Evolutionary conservation across 1,140 invertebrate genomes (phyloP), one percentile per base, ranked within the genome.

Genomic region (Rhagoletis zephyria): DNA sequence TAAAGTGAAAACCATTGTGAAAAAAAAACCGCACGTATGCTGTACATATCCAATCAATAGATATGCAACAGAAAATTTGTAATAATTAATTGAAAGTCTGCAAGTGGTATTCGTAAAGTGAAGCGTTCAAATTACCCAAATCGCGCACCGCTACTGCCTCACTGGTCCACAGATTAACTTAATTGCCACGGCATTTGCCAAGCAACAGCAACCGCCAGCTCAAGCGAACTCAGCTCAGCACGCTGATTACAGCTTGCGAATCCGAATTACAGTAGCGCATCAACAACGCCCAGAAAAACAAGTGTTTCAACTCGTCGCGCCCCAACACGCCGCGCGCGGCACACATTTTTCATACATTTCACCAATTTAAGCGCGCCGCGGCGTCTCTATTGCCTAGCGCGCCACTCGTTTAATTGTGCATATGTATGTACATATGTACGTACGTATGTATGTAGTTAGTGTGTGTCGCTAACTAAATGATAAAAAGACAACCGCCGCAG

Each of bases 61-160:
- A n/a, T 4, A 63, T 14, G 16, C 4, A 1, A 14, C 61, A 56
- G 30, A 30, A 81, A 81, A 56, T 81, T 16, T 81, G 67, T 16
- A 74, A 30, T 30, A 74, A 74, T n/a, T 74, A 74, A 74, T 74
- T 74, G 40, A 74, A 74, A 74, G 42, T 45, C 48, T 45, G 56
- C 48, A 48, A n/a, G 74, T 81, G 74, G 6, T 51, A 81, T 30
- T 30, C 30, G 30, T 30, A 30, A 30, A 30, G 30, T 30, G 30
- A 19, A 56, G 5, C n/a, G 19, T 9, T 3, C n/a, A 12, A 70
- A 70, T 19, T 63, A 4, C 16, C 48, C 4, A 81, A 30, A 19
- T 51, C 14, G 48, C n/a, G 7, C 7, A 9, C 16, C 3, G 48
- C 3, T 56, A 16, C 40, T 12, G 42, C 42, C 40, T 16, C 67